Evolutionary conservation across 2,113 vertebrate genomes (phyloP).

Genomic region (Mola mola): DNA sequence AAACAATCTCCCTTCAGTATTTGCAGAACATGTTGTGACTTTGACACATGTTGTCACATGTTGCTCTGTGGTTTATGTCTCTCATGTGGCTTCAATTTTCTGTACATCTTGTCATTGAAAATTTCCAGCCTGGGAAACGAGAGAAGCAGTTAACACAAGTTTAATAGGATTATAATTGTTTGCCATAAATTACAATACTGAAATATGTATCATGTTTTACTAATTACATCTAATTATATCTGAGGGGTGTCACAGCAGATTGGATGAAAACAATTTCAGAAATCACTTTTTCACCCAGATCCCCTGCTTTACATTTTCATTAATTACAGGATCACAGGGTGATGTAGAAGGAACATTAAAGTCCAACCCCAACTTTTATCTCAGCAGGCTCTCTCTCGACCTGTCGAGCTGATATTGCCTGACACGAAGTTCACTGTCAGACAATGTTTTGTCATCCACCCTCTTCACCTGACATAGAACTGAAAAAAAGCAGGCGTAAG

Average conservation of each 20-base stretch:
- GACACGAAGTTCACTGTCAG: not conserved
- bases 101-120: not conserved
- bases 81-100: not conserved
- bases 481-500: not conserved
- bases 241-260: not conserved
- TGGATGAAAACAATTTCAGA: constrained; percentile 19
- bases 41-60: constrained; percentile 36
- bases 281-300: constrained; percentile 6
- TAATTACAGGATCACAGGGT: constrained; percentile 13
- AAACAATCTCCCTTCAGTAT: constrained; percentile 32
- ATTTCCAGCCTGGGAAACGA: constrained; percentile 2
- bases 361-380: not conserved
- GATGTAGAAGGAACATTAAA: constrained; percentile 2
- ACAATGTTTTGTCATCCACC: not conserved
- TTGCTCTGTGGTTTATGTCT: not conserved
- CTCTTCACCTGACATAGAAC: constrained; percentile 1
- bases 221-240: not conserved
- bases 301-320: no score
- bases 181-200: constrained; percentile 13
- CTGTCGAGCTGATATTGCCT: not conserved
- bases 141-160: constrained; percentile 13
- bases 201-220: no score
- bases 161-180: constrained; percentile 1
- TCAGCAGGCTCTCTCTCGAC: not conserved
- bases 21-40: constrained; percentile 37